Evolutionary conservation across 2,113 vertebrate genomes (phyloP), one percentile per base, ranked within the genome.

Genomic region (Chrysemys picta): DNA sequence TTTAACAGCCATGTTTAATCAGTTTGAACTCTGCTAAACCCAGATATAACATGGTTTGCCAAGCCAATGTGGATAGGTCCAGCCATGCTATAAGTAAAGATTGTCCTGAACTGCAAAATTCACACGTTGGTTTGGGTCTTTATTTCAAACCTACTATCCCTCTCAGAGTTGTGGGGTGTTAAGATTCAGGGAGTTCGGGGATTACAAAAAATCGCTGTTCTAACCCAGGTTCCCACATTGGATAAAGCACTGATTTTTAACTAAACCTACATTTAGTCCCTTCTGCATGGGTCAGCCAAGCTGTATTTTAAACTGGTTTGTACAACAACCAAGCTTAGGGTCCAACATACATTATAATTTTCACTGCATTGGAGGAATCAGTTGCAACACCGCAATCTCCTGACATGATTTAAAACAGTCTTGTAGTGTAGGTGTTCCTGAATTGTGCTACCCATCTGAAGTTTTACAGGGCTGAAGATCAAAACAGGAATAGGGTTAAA

Each of bases 111-210:
- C 88, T 81, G 72, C 53, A 29, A 83, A 89, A 65, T 9, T 19
- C 93, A 95, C 84, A 0, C 94, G 93, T 91, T 80, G 82, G 21
- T 93, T 80, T 42, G 53, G 82, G 84, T 42, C 62, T 1, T 94
- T 88, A 50, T 57, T 89, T 62, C 53, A 42, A 90, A 22, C 2
- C 7, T 50, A 3, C 29, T 42, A 80, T 56, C 29, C 19, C 10
- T 42, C 25, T 53, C 84, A 14, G 29, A 62, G 29, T 16, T 62
- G 29, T 69, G 35, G 6, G 5, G 31, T 12, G 80, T 82, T 10
- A 4, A 82, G 50, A 38, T 38, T 81, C 79, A 52, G 21, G 6
- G 35, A 54, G 31, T 38, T 38, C 3, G 31, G 3, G 80, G n/a
- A 52, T 50, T 21, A 24, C n/a, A n/a, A 54, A 52, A 25, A 80